Conservation (phyloP, 2,797 vertebrate species). For the Lacerta agilis region DNA sequence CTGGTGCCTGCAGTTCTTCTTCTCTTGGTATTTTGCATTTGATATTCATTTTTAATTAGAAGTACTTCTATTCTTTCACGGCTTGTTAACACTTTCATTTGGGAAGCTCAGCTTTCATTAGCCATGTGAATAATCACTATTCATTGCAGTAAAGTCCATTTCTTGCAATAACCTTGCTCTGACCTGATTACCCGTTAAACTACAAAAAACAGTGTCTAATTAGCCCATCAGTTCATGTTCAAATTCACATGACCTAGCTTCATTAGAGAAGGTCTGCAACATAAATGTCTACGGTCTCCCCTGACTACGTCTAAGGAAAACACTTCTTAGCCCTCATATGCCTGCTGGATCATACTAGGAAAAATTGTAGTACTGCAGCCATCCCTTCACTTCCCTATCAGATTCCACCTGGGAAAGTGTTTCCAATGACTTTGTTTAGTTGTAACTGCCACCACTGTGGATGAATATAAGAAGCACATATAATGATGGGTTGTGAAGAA, state of each 20-base stretch:
- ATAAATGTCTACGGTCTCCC: constrained; percentile 8
- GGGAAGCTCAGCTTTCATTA: constrained; percentile 35
- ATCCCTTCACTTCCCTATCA: background rate
- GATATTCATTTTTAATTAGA: constrained; percentile 43
- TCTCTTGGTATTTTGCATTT: constrained; percentile 31
- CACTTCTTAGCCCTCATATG: background rate
- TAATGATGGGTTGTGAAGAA: background rate
- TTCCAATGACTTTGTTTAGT: background rate
- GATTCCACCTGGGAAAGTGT: background rate
- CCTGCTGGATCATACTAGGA: background rate
- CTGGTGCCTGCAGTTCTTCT: background rate
- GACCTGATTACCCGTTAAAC: constrained; percentile 41
- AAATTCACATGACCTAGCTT: constrained; percentile 37
- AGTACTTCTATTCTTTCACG: constrained; percentile 30
- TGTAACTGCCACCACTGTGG: background rate
- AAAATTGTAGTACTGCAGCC: background rate
- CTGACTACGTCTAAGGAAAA: constrained; percentile 14
- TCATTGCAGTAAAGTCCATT: constrained; percentile 20
- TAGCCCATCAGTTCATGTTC: constrained; percentile 40
- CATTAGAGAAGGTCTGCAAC: constrained; percentile 29
- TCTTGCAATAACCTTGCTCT: constrained; percentile 35
- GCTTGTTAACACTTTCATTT: constrained; percentile 33
- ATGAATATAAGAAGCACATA: background rate
- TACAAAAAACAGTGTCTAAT: constrained; percentile 34
- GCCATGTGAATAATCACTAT: constrained; percentile 22